These are phyloP conservation scores for Danionella dracula DNA, from an alignment of 2,797 vertebrate genomes.

Conservation along the genomic window DNA sequence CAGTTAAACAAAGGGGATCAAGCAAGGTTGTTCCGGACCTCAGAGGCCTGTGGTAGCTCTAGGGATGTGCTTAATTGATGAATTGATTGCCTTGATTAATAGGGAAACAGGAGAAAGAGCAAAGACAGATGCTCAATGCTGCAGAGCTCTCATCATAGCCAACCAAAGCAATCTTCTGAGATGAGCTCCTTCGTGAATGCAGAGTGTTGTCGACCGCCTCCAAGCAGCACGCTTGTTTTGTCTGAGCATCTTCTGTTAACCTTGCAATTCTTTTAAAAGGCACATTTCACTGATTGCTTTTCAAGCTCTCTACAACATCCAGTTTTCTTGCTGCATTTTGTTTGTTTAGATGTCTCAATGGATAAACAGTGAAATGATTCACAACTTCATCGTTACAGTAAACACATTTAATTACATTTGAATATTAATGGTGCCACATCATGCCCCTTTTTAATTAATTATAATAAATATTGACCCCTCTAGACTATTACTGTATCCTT, in stretches of 20 bases:
- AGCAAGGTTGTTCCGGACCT: background rate
- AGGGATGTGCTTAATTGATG: constrained; percentile 17
- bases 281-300: constrained; percentile 1
- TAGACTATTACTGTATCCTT: too few relatives aligned
- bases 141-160: background rate
- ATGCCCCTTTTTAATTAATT: too few relatives aligned
- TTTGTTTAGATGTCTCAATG: background rate
- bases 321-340: too few relatives aligned
- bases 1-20: background rate
- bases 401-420: too few relatives aligned
- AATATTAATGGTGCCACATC: too few relatives aligned
- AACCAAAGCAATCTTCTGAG: background rate
- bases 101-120: background rate
- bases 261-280: constrained; percentile 14
- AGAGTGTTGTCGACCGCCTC: background rate
- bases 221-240: background rate
- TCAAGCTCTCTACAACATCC: background rate
- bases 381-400: too few relatives aligned
- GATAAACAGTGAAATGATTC: background rate
- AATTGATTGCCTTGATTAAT: constrained; percentile 25
- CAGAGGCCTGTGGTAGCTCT: background rate
- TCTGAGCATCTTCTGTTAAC: constrained; percentile 8
- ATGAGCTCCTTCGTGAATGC: constrained; percentile 9
- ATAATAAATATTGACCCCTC: too few relatives aligned
- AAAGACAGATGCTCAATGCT: constrained; percentile 17